Evolutionary conservation across 2,113 vertebrate genomes (phyloP).

Genomic region (Petromus typicus): DNA sequence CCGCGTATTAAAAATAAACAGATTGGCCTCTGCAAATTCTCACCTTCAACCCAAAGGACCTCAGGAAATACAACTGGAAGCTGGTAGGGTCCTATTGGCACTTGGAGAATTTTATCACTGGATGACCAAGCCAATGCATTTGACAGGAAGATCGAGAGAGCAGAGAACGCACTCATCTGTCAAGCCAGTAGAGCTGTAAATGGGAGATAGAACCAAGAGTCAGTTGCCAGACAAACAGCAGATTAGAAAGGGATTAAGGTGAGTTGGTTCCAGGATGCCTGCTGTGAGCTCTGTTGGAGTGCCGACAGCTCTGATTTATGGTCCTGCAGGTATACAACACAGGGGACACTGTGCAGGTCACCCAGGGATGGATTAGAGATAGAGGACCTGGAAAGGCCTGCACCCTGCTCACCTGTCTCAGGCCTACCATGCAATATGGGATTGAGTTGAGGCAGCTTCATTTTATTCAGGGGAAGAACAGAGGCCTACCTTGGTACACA

Average conservation of each 20-base stretch:
- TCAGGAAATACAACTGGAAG: not conserved
- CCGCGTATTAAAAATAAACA: no score
- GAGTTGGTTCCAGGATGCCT: conserved; percentile 22
- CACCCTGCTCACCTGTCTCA: not conserved
- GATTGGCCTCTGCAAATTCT: not conserved
- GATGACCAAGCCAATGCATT: not conserved
- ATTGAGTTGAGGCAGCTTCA: not conserved
- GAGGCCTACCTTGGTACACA: not conserved
- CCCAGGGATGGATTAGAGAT: not conserved
- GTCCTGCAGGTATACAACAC: not conserved
- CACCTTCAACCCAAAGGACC: not conserved
- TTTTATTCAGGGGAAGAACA: not conserved
- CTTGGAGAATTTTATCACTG: not conserved
- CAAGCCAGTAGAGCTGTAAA: conserved; percentile 28
- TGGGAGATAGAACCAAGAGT: conserved; percentile 58
- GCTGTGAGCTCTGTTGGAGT: not conserved
- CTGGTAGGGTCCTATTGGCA: not conserved
- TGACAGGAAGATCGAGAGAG: not conserved
- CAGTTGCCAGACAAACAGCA: conserved; percentile 12
- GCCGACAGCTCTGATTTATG: conserved; percentile 47
- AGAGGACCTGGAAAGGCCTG: not conserved
- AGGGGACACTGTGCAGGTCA: not conserved
- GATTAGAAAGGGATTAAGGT: conserved; percentile 54
- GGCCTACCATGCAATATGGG: not conserved
- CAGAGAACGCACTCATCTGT: not conserved